Evolutionary conservation across 2,797 vertebrate species (phyloP), one percentile per base, ranked within the genome.

Genomic region (Cryptoblepharus egeriae): DNA sequence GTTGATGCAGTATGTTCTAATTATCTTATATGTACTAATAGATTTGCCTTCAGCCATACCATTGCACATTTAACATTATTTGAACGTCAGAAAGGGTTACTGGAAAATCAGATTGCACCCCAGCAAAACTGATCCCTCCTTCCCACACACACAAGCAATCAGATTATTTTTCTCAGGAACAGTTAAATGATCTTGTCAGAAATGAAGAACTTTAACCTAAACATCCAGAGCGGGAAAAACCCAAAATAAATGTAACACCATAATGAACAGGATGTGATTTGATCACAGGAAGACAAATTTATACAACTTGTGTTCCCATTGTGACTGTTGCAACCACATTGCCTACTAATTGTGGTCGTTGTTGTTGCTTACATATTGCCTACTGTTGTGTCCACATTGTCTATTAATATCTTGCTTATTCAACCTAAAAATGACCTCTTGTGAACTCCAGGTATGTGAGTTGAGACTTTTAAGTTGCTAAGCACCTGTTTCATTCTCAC

Each of bases 1-100:
- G 3, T 55, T 83, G 35, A 24, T 42, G 42, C 64, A 26, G 4
- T 22, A 16, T 65, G n/a, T 45, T 63, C 26, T 37, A 79, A 79
- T 75, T 63, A 12, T 28, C 22, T 71, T 75, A 79, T 42, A 58
- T 13, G 52, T 60, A 69, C 11, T 42, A 42, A 65, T 58, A 49
- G 18, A 61, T 68, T 82, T 85, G 76, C 65, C 8, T 28, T 88
- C 60, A 24, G 28, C 57, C 67, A 49, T 16, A 10, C 35, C 63
- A 75, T 26, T 60, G 1, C 61, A 72, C 18, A 68, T 60, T 83
- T 18, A 75, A 42, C 28, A 75, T 75, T 67, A 75, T 75, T 55
- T 7, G n/a, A 30, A 55, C 58, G 28, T 39, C 73, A 82, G 7
- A 18, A 24, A 49, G 65, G 57, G 7, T 20, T 79, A 69, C 2